Conservation (phyloP, 2,888 invertebrate genomes). For the Tribolium freemani region DNA sequence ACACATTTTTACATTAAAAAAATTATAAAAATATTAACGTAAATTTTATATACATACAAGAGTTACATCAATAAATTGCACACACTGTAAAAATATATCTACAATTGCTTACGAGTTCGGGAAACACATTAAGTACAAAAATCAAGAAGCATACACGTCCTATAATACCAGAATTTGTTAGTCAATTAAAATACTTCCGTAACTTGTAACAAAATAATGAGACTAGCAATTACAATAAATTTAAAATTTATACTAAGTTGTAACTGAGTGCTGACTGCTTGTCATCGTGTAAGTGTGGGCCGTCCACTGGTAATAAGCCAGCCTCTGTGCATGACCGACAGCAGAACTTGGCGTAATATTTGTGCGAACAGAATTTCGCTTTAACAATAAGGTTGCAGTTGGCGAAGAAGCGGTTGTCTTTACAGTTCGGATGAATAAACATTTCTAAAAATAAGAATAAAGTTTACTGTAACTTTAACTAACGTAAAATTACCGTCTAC, state of each 20-base stretch:
- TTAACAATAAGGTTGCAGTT: constrained; percentile 90
- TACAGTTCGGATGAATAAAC: constrained; percentile 84
- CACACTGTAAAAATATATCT: constrained; percentile 41
- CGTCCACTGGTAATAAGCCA: constrained; percentile 76
- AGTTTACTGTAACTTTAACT: background rate
- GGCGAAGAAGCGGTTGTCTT: constrained; percentile 90
- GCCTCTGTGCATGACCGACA: constrained; percentile 93
- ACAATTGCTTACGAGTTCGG: constrained; percentile 34
- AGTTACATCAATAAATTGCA: constrained; percentile 41
- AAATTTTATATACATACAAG: constrained; percentile 53
- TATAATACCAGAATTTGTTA: constrained; percentile 20
- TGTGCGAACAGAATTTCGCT: constrained; percentile 87
- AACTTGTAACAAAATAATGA: constrained; percentile 47
- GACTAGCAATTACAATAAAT: constrained; percentile 51
- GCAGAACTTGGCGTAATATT: constrained; percentile 93
- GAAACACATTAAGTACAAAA: constrained; percentile 39
- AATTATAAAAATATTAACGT: constrained; percentile 52
- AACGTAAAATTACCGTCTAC: constrained; percentile 77
- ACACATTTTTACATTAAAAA: constrained; percentile 54
- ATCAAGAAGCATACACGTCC: constrained; percentile 32
- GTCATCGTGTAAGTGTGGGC: constrained; percentile 66
- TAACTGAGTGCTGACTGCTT: constrained; percentile 57
- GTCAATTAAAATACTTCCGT: constrained; percentile 37
- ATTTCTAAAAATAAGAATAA: constrained; percentile 70
- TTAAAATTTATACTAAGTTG: constrained; percentile 54